Evolutionary conservation across 64 coral and sea anemone genomes (phyloP), one percentile per base, ranked within the genome.

Genomic region (Pocillopora verrucosa): DNA sequence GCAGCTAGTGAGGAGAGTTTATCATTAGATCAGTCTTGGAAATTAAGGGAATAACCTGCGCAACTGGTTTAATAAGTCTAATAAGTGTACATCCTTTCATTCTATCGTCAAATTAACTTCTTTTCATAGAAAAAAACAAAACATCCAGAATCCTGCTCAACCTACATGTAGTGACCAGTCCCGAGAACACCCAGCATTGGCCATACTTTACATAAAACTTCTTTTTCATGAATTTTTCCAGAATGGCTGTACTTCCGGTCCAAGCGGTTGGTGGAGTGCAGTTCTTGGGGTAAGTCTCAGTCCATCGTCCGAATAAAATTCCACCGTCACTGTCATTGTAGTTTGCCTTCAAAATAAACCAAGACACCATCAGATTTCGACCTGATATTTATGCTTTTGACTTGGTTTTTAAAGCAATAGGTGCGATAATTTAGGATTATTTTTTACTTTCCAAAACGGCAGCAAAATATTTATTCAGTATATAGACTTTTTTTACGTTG

Each of bases 141-240:
- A 7, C 41, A 51, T 65, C 26, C 20, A 12, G 63, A 4, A 56
- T 16, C 14, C 22, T 2, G 45, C 16, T 38, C 24, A 20, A 79
- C 80, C 91, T 87, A 94, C 93, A 16, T 91, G 95, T 98, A 68
- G 95, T 98, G 26, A 88, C 88, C 58, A 91, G 34, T 57, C 92
- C 95, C 56, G 95, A 98, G 61, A 94, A 98, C 9, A 98, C 95
- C 95, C 95, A 98, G 51, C 92, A 98, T 26, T 98, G 95, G 10
- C 91, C 95, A 56, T 94, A 98, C 20, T 76, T 85, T 37, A 98
- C 95, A 3, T 77, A 36, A 11, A 88, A 26, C 25, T 91, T 78
- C 22, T 16, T 91, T 62, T 83, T 88, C 34, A 69, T 69, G 56
- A 88, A 96, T 26, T 89, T 78, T 38, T 89, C 35, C 34, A 91